Base-by-base conservation (phyloP, 1,140 invertebrate genomes). In the Tribolium castaneum region DNA sequence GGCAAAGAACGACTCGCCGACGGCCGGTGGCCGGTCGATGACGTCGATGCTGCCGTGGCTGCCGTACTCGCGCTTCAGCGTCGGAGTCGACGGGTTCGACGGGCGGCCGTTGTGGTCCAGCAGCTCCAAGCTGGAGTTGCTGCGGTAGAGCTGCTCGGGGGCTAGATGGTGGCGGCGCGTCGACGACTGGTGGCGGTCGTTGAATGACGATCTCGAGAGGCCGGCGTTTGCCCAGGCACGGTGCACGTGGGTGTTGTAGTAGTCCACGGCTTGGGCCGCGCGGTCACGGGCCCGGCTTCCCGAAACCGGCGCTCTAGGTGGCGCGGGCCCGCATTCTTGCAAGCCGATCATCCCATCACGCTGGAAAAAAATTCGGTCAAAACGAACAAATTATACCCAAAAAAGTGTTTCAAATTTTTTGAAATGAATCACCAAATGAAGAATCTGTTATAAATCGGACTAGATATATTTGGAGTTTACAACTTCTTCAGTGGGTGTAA, bases 1-100 rank as follows among this genome's bases (percentile, higher is more conserved):
- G 5, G 92, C 93, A 86, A 94, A 94, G 84, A 95, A 93, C 78
- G 91, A 92, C 70, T 94, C 93, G 34, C 89, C 88, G n/a, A 85
- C 83, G 83, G 50, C 70, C 16, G 45, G 6, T 6, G 82, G 82
- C 16, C 83, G 80, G 22, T 89, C 89, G 10, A 90, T 90, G 80
- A 90, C 88, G 84, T 90, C 88, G 80, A 90, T 90, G 66, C 89
- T 89, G 13, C 90, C 90, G 85, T 91, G 90, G 81, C 89, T 90
- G 30, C 90, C 90, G 87, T 91, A 91, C 82, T 91, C 90, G 6
- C 90, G 85, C 72, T 89, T 87, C 34, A 90, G 82, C 35, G 87
- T 86, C 49, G 88, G 88, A 13, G 59, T 87, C 81, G 62, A 86
- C 77, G 77, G 76, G 30, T 84, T 83, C 14, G 83, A 80, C 12